A percentile compares a stretch with the other conserved stretches of the same genome.
Conservation (phyloP, 2,888 invertebrate species). For the Idaea straminata region DNA sequence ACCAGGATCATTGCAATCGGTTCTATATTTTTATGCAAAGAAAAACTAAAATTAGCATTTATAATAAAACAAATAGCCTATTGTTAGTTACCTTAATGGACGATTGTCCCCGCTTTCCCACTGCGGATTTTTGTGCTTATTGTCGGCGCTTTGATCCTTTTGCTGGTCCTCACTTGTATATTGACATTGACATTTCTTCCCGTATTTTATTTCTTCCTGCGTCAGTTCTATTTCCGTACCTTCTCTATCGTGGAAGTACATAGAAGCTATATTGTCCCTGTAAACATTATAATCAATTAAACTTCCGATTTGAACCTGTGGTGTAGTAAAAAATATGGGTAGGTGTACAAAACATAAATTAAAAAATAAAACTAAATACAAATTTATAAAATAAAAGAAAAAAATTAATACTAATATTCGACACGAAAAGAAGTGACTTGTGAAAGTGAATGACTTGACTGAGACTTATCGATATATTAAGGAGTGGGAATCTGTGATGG, state of each 20-base stretch:
- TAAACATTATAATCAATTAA: slow-evolving; percentile 20
- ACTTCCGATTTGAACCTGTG: neutral
- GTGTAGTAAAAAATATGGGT: slow-evolving; percentile 3
- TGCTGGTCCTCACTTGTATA: slow-evolving; percentile 21
- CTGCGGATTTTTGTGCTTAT: slow-evolving; percentile 18
- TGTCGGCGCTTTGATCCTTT: slow-evolving; percentile 21
- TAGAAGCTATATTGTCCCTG: slow-evolving; percentile 60
- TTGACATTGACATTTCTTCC: slow-evolving; percentile 22
- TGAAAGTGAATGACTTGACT: no score
- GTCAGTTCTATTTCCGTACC: slow-evolving; percentile 16
- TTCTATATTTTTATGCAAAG: no score
- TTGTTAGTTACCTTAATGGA: slow-evolving; percentile 6
- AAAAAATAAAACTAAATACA: no score
- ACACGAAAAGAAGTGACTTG: no score
- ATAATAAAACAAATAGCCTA: neutral
- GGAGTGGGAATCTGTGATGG: no score
- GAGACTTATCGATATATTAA: no score
- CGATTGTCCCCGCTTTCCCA: slow-evolving; percentile 33
- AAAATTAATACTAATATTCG: no score
- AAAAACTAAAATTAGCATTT: no score
- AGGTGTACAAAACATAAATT: slow-evolving; percentile 5
- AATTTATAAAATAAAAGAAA: no score
- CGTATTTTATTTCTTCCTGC: slow-evolving; percentile 17
- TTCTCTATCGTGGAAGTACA: slow-evolving; percentile 41
- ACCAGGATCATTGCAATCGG: no score